Base-by-base conservation (phyloP, 30 jellyfish, hydroid and myxozoan species). In the Mastigias papua region DNA sequence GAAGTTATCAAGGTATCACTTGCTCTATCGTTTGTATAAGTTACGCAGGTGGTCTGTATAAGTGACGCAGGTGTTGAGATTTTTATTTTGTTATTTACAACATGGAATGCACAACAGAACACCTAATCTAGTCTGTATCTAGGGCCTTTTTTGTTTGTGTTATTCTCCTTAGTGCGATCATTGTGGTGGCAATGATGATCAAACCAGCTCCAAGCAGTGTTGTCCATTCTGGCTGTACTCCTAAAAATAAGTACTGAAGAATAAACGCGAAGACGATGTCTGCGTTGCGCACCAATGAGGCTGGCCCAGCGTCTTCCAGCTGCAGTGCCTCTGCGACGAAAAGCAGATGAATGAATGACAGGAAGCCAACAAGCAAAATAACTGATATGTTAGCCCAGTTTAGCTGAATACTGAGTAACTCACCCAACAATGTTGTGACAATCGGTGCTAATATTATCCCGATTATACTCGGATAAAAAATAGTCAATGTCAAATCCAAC, bases 251-350 rank as follows among this genome's bases (percentile, higher is more conserved):
- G 68, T 20, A 92, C 87, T 92, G 98, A 65, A 92, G 69, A 16
- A 92, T 60, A 74, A 92, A 92, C 11, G 98, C 98, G 51, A 85
- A 92, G 2, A 92, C 98, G 35, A 80, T 67, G 48, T 92, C 98
- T 2, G 92, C 93, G 80, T 92, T 92, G 17, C 98, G 90, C n/a
- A 92, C 93, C 54, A 92, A 46, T 11, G 98, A 72, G 42, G 96
- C 98, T 20, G 98, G 98, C 25, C 98, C 98, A 16, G 98, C 97
- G 35, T 92, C 98, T 62, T 92, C 98, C 1, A 92, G 64, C 62
- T 92, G 98, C 72, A 92, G 61, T 34, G 98, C 87, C 80, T 92
- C 94, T 5, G 98, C 98, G 17, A 92, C 94, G 34, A 92, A 74
- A 48, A 92, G 78, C 84, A 92, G 73, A 48, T 92, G 98, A 10